Evolutionary conservation across 2,888 invertebrate genomes (phyloP).

Genomic region (Eristalis arbustorum): DNA sequence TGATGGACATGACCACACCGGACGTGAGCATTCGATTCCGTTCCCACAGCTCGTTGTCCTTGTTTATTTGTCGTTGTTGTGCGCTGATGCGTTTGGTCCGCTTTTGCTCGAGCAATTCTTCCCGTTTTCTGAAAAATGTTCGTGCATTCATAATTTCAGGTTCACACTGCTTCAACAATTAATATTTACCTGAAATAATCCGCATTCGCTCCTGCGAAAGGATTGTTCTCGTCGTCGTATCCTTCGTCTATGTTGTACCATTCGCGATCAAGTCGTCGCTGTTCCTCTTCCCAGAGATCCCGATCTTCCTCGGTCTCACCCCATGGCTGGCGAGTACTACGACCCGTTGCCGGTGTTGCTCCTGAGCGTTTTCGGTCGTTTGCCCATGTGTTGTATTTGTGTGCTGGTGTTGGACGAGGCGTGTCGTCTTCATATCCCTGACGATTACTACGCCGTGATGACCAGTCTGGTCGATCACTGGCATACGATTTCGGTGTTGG

Average conservation of each 20-base stretch:
- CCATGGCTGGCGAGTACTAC: slow-evolving; percentile 80
- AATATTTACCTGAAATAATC: slow-evolving; percentile 86
- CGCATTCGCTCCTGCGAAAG: slow-evolving; percentile 92
- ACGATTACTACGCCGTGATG: slow-evolving; percentile 72
- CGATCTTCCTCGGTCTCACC: slow-evolving; percentile 86
- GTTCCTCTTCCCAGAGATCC: slow-evolving; percentile 94
- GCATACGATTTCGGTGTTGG: slow-evolving; percentile 88
- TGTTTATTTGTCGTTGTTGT: slow-evolving; percentile 97
- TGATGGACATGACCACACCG: slow-evolving; percentile 94
- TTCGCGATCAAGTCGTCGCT: slow-evolving; percentile 93
- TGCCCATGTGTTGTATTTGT: slow-evolving; percentile 89
- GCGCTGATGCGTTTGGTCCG: slow-evolving; percentile 96
- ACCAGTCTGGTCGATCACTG: slow-evolving; percentile 79
- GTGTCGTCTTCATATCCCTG: slow-evolving; percentile 84
- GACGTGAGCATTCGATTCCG: slow-evolving; percentile 97
- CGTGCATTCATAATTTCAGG: background rate
- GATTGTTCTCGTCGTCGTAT: slow-evolving; percentile 95
- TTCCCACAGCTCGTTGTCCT: slow-evolving; percentile 99
- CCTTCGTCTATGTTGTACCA: slow-evolving; percentile 99
- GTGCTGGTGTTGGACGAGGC: slow-evolving; percentile 91
- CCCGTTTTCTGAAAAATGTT: slow-evolving; percentile 85
- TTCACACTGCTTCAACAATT: background rate
- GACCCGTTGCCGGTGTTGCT: slow-evolving; percentile 83
- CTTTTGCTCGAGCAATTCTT: slow-evolving; percentile 93
- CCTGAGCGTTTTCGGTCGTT: slow-evolving; percentile 85